Conservation (phyloP, 2,888 invertebrate species). For the Agonopterix alstromeriana region DNA sequence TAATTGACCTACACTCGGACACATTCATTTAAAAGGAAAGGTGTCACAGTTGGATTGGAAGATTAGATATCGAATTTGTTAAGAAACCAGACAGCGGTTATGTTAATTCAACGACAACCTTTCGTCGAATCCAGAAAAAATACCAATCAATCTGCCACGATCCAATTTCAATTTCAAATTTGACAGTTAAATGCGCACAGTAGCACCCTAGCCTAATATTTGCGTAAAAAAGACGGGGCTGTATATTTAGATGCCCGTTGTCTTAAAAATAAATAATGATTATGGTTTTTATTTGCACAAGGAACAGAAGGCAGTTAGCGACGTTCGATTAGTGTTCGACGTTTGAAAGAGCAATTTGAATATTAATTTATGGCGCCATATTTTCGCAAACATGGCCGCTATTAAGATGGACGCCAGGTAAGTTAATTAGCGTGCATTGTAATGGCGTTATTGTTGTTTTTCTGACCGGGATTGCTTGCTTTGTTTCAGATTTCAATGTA, state of each 20-base stretch:
- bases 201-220: slow-evolving; percentile 16
- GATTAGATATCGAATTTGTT: slow-evolving; percentile 6
- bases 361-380: slow-evolving; percentile 56
- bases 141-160: slow-evolving; percentile 30
- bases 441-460: slow-evolving; percentile 34
- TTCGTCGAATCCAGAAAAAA: slow-evolving; percentile 36
- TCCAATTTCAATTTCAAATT: slow-evolving; percentile 53
- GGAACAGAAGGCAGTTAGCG: slow-evolving; percentile 34
- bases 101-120: slow-evolving; percentile 37
- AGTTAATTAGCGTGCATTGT: slow-evolving; percentile 54
- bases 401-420: slow-evolving; percentile 25
- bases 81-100: slow-evolving; percentile 21
- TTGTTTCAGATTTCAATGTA: slow-evolving; percentile 20
- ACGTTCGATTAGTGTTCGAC: slow-evolving; percentile 54
- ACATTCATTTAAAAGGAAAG: slow-evolving; percentile 14
- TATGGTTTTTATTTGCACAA: slow-evolving; percentile 30
- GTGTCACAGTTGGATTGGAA: slow-evolving; percentile 17
- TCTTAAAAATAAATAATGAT: slow-evolving; percentile 21
- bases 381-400: slow-evolving; percentile 48
- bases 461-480: slow-evolving; percentile 25
- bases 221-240: slow-evolving; percentile 5
- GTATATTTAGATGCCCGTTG: slow-evolving; percentile 9
- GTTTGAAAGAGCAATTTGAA: slow-evolving; percentile 62
- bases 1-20: slow-evolving; percentile 4
- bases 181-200: slow-evolving; percentile 38